Conservation (phyloP, 2,797 vertebrate genomes). For the Poecilia picta region DNA sequence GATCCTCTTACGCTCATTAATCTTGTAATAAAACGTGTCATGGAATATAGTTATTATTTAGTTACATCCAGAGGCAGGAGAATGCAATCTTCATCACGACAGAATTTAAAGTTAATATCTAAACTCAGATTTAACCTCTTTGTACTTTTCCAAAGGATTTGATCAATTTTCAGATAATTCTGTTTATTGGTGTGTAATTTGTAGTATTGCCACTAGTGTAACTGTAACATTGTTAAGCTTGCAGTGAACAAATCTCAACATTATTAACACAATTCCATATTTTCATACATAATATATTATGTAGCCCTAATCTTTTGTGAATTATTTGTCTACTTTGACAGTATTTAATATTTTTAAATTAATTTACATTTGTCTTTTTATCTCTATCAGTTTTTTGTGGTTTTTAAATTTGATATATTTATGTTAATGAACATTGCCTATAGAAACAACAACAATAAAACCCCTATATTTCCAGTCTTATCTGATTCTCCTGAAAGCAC, state of each 20-base stretch:
- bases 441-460: too few species aligned
- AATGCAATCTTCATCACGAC: constrained; percentile 40
- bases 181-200: not conserved
- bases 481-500: too few species aligned
- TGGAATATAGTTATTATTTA: constrained; percentile 47
- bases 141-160: not conserved
- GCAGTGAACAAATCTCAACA: not conserved
- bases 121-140: not conserved
- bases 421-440: not conserved
- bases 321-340: not conserved
- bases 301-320: not conserved
- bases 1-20: constrained; percentile 77
- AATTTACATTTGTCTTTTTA: not conserved
- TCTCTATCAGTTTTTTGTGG: not conserved
- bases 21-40: constrained; percentile 78
- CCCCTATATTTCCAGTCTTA: too few species aligned
- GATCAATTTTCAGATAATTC: not conserved
- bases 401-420: not conserved
- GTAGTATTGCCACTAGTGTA: not conserved
- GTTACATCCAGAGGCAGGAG: constrained; percentile 33
- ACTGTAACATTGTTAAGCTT: not conserved
- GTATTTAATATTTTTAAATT: not conserved
- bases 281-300: not conserved
- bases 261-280: not conserved
- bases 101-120: not conserved